Evolutionary conservation across 2,797 vertebrate genomes (phyloP).

Genomic region (Schizopygopsis pylzovi): DNA sequence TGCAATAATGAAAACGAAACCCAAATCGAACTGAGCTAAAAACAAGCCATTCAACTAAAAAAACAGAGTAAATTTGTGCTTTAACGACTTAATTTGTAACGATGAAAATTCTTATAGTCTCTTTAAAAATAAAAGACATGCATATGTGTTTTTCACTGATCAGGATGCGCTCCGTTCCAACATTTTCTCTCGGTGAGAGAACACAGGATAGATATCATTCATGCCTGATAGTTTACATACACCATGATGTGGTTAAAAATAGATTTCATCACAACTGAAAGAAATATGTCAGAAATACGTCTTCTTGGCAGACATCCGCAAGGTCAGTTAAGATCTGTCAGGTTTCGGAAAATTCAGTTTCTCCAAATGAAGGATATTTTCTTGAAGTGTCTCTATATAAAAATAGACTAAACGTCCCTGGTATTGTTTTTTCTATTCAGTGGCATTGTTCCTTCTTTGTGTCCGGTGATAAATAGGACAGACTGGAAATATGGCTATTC

Average conservation of each 20-base stretch:
- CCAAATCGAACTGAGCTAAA: background rate
- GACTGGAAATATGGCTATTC: conserved; percentile 43
- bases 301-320: conserved; percentile 20
- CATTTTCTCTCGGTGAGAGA: conserved; percentile 11
- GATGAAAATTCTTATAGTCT: background rate
- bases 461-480: conserved; percentile 45
- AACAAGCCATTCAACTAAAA: conserved; percentile 34
- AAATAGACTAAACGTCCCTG: conserved; percentile 81
- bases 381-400: conserved; percentile 68
- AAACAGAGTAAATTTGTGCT: conserved; percentile 39
- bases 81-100: conserved; percentile 26
- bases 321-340: conserved; percentile 7
- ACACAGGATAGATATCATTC: background rate
- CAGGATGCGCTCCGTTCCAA: background rate
- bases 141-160: conserved; percentile 27
- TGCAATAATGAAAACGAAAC: conserved; percentile 20
- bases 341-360: conserved; percentile 28
- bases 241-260: conserved; percentile 25
- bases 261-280: conserved; percentile 26
- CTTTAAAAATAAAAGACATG: conserved; percentile 45
- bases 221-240: conserved; percentile 19
- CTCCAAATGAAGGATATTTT: conserved; percentile 1
- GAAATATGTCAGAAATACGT: conserved; percentile 20
- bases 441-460: conserved; percentile 37
- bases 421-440: conserved; percentile 56